A percentile compares a stretch with the other conserved stretches of the same genome.
Conservation (phyloP, 2,797 vertebrate genomes). For the Anguilla pacifica region DNA sequence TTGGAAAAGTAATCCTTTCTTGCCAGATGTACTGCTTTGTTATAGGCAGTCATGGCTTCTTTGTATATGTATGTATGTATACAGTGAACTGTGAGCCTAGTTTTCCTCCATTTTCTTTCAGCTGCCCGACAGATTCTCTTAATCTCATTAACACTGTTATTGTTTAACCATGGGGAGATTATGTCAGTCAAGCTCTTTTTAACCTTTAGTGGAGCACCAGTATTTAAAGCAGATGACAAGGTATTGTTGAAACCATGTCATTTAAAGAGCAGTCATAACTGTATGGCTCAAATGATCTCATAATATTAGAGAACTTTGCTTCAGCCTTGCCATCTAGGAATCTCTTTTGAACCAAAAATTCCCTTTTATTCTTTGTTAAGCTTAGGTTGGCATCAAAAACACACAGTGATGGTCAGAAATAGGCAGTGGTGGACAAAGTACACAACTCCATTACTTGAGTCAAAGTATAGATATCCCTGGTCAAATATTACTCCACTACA, state of each 20-base stretch:
- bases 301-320: slow-evolving; percentile 7
- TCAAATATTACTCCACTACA: too few species aligned
- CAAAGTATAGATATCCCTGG: too few species aligned
- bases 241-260: too few species aligned
- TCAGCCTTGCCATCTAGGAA: neutral
- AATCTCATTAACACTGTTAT: too few species aligned
- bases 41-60: slow-evolving; percentile 6
- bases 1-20: slow-evolving; percentile 31
- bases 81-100: neutral
- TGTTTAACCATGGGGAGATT: too few species aligned
- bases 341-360: neutral
- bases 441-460: too few species aligned
- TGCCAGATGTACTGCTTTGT: slow-evolving; percentile 14
- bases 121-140: neutral
- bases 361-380: neutral
- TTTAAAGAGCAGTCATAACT: too few species aligned
- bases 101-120: neutral
- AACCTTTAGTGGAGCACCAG: too few species aligned
- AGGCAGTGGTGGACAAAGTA: too few species aligned
- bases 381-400: neutral
- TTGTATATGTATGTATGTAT: neutral
- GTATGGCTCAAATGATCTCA: neutral
- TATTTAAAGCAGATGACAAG: too few species aligned
- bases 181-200: too few species aligned
- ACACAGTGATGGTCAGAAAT: slow-evolving; percentile 12